These are phyloP conservation scores for Rhinichthys klamathensis DNA, from an alignment of 2,113 vertebrate species.

Conservation along the genomic window DNA sequence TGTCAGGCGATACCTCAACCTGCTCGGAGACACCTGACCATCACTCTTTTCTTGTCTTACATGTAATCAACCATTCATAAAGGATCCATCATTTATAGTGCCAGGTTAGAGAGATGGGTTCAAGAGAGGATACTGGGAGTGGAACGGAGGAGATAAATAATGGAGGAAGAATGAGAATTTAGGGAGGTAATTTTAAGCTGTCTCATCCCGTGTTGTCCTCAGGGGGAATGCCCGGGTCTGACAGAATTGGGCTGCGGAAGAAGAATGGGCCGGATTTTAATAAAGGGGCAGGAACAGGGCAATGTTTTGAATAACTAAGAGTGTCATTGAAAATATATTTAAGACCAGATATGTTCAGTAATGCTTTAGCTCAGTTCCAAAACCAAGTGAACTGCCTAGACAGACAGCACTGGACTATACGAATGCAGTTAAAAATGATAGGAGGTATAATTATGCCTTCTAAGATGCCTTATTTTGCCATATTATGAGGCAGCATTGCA, in stretches of 20 bases:
- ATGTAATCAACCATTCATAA: constrained; percentile 30
- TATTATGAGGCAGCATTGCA: neutral
- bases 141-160: neutral
- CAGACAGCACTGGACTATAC: neutral
- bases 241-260: constrained; percentile 46
- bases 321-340: constrained; percentile 31
- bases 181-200: constrained; percentile 41
- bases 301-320: constrained; percentile 31
- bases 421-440: neutral
- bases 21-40: neutral
- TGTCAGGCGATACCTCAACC: neutral
- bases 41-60: neutral
- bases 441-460: neutral
- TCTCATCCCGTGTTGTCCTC: constrained; percentile 37
- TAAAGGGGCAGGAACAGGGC: constrained; percentile 39
- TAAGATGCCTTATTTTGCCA: neutral
- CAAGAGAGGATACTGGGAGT: constrained; percentile 2
- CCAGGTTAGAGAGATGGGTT: constrained; percentile 16
- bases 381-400: neutral
- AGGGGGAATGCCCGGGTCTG: constrained; percentile 42
- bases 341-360: constrained; percentile 1
- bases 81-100: neutral
- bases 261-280: constrained; percentile 33
- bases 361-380: neutral
- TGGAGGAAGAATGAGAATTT: constrained; percentile 17